Base-by-base conservation (phyloP, 2,888 invertebrate species). In the Dusona sp. region DNA sequence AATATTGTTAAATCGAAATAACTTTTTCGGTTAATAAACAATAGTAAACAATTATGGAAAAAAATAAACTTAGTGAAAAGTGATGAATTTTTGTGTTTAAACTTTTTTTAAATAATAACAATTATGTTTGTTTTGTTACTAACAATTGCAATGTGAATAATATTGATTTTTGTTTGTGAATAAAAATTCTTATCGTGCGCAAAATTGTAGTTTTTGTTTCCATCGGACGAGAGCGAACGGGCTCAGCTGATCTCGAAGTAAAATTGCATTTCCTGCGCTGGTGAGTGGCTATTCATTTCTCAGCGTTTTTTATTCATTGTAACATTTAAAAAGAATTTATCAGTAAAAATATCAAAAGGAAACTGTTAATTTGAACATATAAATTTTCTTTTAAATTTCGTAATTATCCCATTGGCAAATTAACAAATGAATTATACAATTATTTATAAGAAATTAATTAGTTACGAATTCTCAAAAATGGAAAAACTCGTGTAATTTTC, bases 41-140 rank as follows among this genome's bases (percentile, higher is more conserved):
- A 51, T 29, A 4, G 45, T 11, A 9, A 16, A 42, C 11, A 25
- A 22, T n/a, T 6, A 9, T 64, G 16, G 7, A 29, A 29, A 16
- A 29, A n/a, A 38, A 38, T 16, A 38, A 67, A 67, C 38, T 45
- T 13, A 29, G 75, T 75, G 75, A 64, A 64, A 57, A 57, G 75
- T 75, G 75, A 75, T 75, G 3, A 2, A 57, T 42, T 22, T 13
- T 25, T 25, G 61, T 42, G 74, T 38, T 36, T 33, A 16, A 33
- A 54, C 4, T 25, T 22, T 51, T 51, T 51, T 51, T 29, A 13
- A 33, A 48, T 19, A 61, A 64, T 16, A 29, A 64, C 3, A n/a
- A 42, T 75, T 6, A 42, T 11, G 33, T 48, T 48, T 7, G 6
- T 48, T 48, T 48, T n/a, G 48, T 48, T n/a, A 42, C 25, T 67